These are phyloP conservation scores for Prosopocoilus inquinatus DNA, from an alignment of 2,888 invertebrate genomes.

Conservation along the genomic window DNA sequence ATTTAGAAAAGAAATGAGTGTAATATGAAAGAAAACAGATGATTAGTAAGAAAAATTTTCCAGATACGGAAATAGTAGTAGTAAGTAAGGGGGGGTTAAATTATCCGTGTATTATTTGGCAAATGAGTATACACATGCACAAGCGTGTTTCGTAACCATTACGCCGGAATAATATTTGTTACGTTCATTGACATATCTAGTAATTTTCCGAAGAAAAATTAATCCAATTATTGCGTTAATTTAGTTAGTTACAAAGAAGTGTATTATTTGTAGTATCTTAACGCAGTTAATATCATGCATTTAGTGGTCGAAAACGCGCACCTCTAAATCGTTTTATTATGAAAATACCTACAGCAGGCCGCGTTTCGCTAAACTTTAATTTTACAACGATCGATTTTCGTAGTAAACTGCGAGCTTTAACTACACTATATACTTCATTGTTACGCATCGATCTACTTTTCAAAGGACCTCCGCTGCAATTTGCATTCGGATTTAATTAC, in stretches of 20 bases:
- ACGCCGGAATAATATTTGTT: conserved; percentile 26
- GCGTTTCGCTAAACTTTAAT: no score
- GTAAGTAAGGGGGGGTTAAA: conserved; percentile 30
- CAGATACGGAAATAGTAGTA: conserved; percentile 14
- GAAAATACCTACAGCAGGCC: conserved; percentile 4
- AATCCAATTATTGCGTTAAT: conserved; percentile 20
- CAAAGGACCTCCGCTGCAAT: no score
- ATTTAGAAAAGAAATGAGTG: no score
- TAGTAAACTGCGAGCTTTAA: no score
- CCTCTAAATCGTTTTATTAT: conserved; percentile 16
- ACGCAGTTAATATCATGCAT: conserved; percentile 7
- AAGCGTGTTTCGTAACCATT: conserved; percentile 32
- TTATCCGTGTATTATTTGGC: conserved; percentile 32
- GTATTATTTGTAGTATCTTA: conserved; percentile 12
- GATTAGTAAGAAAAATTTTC: no score
- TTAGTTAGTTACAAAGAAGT: conserved; percentile 8
- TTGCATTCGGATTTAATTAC: no score
- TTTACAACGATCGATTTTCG: neutral
- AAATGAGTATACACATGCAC: conserved; percentile 30
- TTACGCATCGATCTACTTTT: no score
- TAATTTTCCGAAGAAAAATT: conserved; percentile 29
- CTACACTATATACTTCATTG: no score
- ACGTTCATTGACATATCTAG: conserved; percentile 31
- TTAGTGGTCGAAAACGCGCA: conserved; percentile 8
- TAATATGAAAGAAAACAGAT: no score